These are phyloP conservation scores for Eulemur mongoz DNA, from an alignment of 2,797 vertebrate species.

Conservation along the genomic window DNA sequence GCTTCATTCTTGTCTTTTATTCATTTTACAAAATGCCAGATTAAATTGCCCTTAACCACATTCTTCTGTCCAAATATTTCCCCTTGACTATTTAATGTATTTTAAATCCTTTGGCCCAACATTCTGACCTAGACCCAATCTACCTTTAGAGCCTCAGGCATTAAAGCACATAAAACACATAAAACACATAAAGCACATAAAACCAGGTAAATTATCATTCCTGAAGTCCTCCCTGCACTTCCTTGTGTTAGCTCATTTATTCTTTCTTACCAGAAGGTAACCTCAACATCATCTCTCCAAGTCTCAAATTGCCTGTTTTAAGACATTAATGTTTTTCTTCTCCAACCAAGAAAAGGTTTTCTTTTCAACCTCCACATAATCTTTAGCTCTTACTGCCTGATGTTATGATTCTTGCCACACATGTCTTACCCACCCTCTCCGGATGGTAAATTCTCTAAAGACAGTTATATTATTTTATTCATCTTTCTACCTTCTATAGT, in stretches of 20 bases:
- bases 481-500: background rate
- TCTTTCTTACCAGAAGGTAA: conserved; percentile 22
- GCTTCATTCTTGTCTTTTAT: background rate
- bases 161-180: background rate
- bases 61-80: background rate
- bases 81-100: background rate
- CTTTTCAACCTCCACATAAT: background rate
- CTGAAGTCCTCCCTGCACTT: background rate
- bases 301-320: background rate
- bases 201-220: background rate
- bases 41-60: background rate
- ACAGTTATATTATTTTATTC: background rate
- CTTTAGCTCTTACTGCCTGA: background rate
- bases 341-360: background rate
- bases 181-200: background rate
- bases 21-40: background rate
- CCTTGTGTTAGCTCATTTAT: background rate
- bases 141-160: background rate
- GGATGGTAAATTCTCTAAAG: background rate
- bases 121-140: background rate
- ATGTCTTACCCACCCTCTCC: background rate
- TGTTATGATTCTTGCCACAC: background rate
- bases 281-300: background rate
- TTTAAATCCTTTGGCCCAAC: background rate
- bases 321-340: background rate